These are phyloP conservation scores for Malthinus flaveolus DNA, from an alignment of 2,888 invertebrate genomes.

Conservation along the genomic window DNA sequence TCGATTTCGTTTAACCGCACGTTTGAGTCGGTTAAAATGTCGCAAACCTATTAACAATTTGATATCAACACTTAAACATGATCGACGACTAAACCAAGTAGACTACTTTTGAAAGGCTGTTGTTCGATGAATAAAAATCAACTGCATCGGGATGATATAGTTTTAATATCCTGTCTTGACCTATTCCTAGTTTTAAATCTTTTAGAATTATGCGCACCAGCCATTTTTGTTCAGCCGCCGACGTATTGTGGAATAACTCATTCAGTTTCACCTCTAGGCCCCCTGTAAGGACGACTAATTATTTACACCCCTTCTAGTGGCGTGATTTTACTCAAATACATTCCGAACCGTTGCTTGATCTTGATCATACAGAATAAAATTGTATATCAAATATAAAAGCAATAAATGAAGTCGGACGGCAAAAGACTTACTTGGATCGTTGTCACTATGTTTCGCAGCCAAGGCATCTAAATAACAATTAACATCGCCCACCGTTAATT, in stretches of 20 bases:
- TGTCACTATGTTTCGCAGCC: conserved; percentile 66
- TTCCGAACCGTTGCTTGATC: too few species aligned
- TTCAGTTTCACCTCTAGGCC: conserved; percentile 66
- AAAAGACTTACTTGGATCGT: conserved; percentile 59
- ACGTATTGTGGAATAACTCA: conserved; percentile 67
- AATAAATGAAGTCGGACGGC: too few species aligned
- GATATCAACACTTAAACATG: conserved; percentile 1
- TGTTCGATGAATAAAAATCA: conserved; percentile 71
- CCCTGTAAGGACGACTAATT: too few species aligned
- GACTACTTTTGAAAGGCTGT: conserved; percentile 58
- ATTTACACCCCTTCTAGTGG: too few species aligned
- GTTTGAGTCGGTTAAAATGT: conserved; percentile 64
- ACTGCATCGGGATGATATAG: conserved; percentile 81
- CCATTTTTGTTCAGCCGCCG: conserved; percentile 86
- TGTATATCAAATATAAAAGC: too few species aligned
- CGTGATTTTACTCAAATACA: too few species aligned
- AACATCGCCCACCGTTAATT: conserved; percentile 68
- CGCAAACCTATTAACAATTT: conserved; percentile 61
- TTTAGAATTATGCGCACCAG: conserved; percentile 86
- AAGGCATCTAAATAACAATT: conserved; percentile 77
- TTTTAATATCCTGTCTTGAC: conserved; percentile 69
- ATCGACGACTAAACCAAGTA: not conserved
- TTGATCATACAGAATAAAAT: too few species aligned
- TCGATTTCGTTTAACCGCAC: conserved; percentile 68
- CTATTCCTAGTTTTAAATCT: conserved; percentile 77